These are phyloP conservation scores for Python bivittatus DNA, from an alignment of 2,113 vertebrate species.

Conservation along the genomic window DNA sequence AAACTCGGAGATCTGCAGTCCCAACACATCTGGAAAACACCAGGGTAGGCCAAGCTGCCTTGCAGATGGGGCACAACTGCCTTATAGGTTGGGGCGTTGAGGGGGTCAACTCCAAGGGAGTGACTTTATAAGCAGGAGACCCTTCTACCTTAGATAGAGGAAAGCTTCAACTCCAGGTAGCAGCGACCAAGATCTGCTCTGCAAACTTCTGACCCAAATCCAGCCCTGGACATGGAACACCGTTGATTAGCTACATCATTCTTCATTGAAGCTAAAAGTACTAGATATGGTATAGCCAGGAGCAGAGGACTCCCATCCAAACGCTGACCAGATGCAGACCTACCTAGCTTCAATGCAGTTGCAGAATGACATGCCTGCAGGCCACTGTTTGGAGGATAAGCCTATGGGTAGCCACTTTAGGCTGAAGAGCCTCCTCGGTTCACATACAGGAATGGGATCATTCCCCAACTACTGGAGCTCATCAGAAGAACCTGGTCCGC, in stretches of 20 bases:
- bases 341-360: too few relatives aligned
- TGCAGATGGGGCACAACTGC: not conserved
- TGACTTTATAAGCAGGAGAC: not conserved
- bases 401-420: not conserved
- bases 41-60: not conserved
- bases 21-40: not conserved
- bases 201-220: not conserved
- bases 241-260: not conserved
- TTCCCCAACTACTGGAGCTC: not conserved
- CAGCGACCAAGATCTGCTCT: not conserved
- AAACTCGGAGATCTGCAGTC: not conserved
- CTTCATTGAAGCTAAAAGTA: not conserved
- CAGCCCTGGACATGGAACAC: not conserved
- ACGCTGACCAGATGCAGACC: too few relatives aligned
- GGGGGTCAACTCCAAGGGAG: not conserved
- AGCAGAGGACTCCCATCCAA: too few relatives aligned
- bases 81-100: not conserved
- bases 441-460: not conserved
- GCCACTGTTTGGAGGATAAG: not conserved
- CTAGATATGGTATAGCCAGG: not conserved
- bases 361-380: too few relatives aligned
- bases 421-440: not conserved
- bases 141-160: not conserved
- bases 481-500: not conserved
- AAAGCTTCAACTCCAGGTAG: not conserved